Percentiles rank a stretch among this genome's conserved stretches.
These are phyloP conservation scores for Ibidorhyncha struthersii DNA, from an alignment of 2,113 vertebrate genomes.

Conservation along the genomic window DNA sequence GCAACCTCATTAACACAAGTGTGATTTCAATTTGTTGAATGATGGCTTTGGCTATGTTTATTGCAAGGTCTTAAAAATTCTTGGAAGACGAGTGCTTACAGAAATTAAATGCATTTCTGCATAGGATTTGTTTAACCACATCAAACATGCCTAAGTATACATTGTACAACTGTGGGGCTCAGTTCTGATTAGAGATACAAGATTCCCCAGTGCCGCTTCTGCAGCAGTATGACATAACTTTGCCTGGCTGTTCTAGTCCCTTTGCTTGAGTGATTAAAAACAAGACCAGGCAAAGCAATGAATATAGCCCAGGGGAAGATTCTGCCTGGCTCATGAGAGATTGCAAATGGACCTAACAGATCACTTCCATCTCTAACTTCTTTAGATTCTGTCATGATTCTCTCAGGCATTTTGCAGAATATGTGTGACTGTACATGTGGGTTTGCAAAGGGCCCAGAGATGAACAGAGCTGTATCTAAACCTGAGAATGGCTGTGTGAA, in stretches of 20 bases:
- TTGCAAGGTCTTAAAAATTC: slow-evolving; percentile 65
- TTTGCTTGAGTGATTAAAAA: slow-evolving; percentile 51
- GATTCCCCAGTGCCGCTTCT: background rate
- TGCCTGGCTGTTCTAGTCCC: background rate
- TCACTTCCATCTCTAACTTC: slow-evolving; percentile 9
- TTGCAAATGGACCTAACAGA: slow-evolving; percentile 27
- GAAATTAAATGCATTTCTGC: slow-evolving; percentile 56
- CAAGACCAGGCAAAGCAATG: slow-evolving; percentile 29
- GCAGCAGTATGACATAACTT: slow-evolving; percentile 21
- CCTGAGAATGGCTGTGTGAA: background rate
- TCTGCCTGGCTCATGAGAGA: background rate
- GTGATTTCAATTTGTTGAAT: slow-evolving; percentile 64
- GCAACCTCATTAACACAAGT: slow-evolving; percentile 29
- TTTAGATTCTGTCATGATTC: background rate
- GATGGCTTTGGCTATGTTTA: slow-evolving; percentile 61
- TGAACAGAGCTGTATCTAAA: background rate
- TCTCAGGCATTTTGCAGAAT: slow-evolving; percentile 16
- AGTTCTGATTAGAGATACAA: slow-evolving; percentile 16
- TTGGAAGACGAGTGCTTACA: slow-evolving; percentile 47
- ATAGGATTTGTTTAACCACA: slow-evolving; percentile 54
- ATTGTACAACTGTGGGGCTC: background rate
- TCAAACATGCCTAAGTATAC: slow-evolving; percentile 32
- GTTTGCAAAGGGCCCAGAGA: background rate
- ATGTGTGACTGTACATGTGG: background rate
- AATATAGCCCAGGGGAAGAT: slow-evolving; percentile 16